Conservation (phyloP, 2,113 vertebrate genomes). For the Odontophorus gujanensis region DNA sequence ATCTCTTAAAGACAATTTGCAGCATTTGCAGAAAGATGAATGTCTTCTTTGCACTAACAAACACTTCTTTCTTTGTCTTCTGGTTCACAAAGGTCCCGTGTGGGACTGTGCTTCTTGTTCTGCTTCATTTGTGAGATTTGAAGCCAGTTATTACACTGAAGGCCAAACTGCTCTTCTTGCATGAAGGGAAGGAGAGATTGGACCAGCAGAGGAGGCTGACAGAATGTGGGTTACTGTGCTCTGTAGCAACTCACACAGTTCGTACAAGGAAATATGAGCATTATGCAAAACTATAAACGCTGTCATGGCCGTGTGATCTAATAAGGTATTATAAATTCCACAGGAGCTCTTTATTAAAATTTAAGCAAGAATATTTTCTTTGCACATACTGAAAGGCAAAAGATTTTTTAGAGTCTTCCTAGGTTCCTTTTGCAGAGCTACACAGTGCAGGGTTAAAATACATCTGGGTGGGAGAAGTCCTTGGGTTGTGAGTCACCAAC, state of each 20-base stretch:
- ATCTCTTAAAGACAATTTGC: background rate
- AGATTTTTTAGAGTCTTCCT: background rate
- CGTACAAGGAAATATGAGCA: background rate
- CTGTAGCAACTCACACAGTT: background rate
- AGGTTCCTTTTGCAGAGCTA: background rate
- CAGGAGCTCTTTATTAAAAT: background rate
- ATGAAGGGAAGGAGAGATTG: background rate
- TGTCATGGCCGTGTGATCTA: background rate
- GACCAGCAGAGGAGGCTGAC: background rate
- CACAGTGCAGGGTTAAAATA: background rate
- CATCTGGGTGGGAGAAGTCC: background rate
- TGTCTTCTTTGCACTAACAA: background rate
- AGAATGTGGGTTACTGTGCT: background rate
- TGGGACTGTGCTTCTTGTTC: background rate
- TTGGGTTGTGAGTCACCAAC: background rate
- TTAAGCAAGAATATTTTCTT: background rate
- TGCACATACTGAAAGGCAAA: background rate
- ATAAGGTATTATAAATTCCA: background rate
- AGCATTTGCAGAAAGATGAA: background rate
- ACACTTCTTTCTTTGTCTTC: background rate
- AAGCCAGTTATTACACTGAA: background rate
- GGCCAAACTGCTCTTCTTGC: accelerated
- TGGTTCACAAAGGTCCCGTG: background rate
- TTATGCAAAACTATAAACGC: background rate
- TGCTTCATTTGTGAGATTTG: background rate